phyloP scores from a whole-genome alignment of 2,797 vertebrate genomes.

The Sardinella longiceps region DNA sequence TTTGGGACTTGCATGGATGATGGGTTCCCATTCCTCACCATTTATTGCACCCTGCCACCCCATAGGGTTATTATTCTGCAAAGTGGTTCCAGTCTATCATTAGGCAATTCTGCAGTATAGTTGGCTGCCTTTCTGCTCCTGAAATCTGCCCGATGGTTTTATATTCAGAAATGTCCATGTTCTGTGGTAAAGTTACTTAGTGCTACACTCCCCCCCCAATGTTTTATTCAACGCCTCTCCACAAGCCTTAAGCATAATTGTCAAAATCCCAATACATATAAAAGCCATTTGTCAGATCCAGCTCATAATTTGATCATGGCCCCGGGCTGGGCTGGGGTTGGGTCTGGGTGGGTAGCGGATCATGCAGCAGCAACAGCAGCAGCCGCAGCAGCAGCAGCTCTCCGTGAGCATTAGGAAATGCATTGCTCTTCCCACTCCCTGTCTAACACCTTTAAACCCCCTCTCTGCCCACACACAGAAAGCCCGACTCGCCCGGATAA shows the following conservation, averaged over 20 bases:
- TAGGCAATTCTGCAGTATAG: not conserved
- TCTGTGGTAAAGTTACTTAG: not conserved
- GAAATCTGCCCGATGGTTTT: not conserved
- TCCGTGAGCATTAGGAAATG: constrained; percentile 32
- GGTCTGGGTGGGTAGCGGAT: constrained; percentile 28
- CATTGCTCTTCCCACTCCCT: constrained; percentile 39
- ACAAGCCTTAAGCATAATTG: constrained; percentile 8
- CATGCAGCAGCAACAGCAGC: constrained; percentile 31
- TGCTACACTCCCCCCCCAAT: constrained; percentile 14
- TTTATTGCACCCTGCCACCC: not conserved
- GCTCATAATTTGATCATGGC: constrained; percentile 9
- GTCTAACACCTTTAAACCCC: constrained; percentile 58
- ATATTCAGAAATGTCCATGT: constrained; percentile 1
- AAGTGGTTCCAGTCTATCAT: constrained; percentile 9
- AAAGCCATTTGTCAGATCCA: constrained; percentile 12
- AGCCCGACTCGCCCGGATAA: constrained; percentile 90
- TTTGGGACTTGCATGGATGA: not conserved
- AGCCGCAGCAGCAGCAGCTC: too few relatives aligned
- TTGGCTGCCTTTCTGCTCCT: not conserved
- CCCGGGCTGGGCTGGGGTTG: not conserved
- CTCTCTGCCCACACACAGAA: constrained; percentile 79
- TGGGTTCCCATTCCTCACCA: not conserved
- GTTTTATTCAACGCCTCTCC: constrained; percentile 19
- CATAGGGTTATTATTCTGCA: not conserved
- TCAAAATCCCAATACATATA: constrained; percentile 25